Evolutionary conservation across 2,797 vertebrate genomes (phyloP), one percentile per base, ranked within the genome.

Genomic region (Cichlasoma orientale): DNA sequence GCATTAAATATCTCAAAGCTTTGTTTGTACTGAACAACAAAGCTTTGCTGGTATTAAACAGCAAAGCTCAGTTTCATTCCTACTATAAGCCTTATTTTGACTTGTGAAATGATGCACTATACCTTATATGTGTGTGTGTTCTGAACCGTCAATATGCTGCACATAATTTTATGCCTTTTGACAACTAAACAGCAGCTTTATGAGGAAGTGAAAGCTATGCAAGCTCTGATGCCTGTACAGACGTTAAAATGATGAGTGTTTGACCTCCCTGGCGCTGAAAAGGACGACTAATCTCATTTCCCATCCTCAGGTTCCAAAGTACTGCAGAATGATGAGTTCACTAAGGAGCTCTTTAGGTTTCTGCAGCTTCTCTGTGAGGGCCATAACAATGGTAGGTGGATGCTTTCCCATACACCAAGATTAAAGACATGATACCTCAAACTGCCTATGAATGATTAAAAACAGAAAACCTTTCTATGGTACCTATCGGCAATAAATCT

Each of bases 321-420:
- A 31, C 96, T 99, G 86, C 98, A 99, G 94, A 97, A 99, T 72
- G 97, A 99, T 71, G 98, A 99, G 93, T 99, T 99, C 92, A 99
- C 98, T 61, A 95, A 96, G 86, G 98, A 99, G 92, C 97, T 99
- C 33, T 99, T 99, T 93, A 95, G 98, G 93, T 99, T 99, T 92
- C 96, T 99, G 79, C 98, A 99, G 88, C 96, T 99, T 81, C 97
- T 99, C 56, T 99, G 98, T 94, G 98, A 99, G 94, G 98, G 98
- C 56, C 98, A 99, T 93, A 99, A 99, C 91, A 97, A 97, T 44
- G 98, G 98, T 99, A 95, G 90, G 96, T 83, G 41, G 12, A 72
- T 53, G 25, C 31, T 56, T 58, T n/a, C 25, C 29, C 53, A 11
- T 59, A 29, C 27, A 18, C 16, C 16, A 47, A 6, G 33, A 56